Percentiles rank a stretch among this genome's conserved stretches.
Conservation (phyloP, 2,113 vertebrate species). For the Baryphthengus martii region DNA sequence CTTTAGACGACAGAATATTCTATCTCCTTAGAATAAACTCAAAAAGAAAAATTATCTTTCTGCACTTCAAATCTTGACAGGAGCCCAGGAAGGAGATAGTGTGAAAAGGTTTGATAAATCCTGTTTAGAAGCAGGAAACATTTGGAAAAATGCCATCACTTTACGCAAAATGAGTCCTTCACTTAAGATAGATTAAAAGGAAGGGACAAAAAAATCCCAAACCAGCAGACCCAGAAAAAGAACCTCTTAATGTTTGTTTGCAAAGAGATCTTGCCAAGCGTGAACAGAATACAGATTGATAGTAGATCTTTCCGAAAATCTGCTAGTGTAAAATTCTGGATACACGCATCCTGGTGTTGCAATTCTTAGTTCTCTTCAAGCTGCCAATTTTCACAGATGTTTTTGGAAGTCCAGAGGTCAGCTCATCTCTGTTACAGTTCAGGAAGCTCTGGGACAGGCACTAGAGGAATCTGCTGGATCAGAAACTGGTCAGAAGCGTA, state of each 20-base stretch:
- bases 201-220: not conserved
- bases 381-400: conserved; percentile 48
- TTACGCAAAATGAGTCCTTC: not conserved
- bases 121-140: not conserved
- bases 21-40: conserved; percentile 60
- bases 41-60: conserved; percentile 50
- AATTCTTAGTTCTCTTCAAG: not conserved
- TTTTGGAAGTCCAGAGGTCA: not conserved
- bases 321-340: not conserved
- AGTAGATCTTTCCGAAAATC: not conserved
- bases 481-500: not conserved
- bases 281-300: not conserved
- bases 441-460: not conserved
- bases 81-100: not conserved
- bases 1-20: conserved; percentile 32
- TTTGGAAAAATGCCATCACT: not conserved
- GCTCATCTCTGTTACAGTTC: not conserved
- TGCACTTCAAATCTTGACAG: not conserved
- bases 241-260: not conserved
- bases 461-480: not conserved
- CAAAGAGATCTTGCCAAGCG: not conserved
- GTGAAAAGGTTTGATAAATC: conserved; percentile 15
- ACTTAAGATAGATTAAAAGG: not conserved
- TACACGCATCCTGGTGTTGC: not conserved
- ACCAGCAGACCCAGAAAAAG: not conserved